A percentile compares a stretch with the other conserved stretches of the same genome.
phyloP scores from a whole-genome alignment of 1,140 invertebrate species.

The Drosophila subpulchrella region DNA sequence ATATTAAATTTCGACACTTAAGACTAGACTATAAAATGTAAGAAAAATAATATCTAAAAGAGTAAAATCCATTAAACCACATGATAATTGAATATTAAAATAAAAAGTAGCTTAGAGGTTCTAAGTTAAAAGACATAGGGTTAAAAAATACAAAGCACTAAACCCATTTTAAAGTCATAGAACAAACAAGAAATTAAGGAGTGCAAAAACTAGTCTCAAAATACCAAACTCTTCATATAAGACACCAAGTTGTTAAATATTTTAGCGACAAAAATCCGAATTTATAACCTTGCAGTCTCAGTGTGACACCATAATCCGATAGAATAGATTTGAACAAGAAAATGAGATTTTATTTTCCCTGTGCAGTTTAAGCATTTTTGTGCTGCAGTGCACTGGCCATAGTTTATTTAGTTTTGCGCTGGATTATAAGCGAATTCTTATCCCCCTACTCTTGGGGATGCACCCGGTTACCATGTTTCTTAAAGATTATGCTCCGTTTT shows the following conservation, averaged over 20 bases:
- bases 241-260: not conserved
- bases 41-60: too few species aligned
- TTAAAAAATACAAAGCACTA: too few species aligned
- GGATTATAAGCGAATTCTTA: not conserved
- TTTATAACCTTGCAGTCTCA: not conserved
- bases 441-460: not conserved
- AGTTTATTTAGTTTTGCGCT: constrained; percentile 8
- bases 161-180: too few species aligned
- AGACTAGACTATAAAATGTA: too few species aligned
- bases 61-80: too few species aligned
- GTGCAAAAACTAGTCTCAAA: too few species aligned
- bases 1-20: too few species aligned
- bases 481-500: constrained; percentile 8
- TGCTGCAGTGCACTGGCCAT: not conserved
- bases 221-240: too few species aligned
- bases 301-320: not conserved
- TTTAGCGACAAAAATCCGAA: not conserved
- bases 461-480: not conserved
- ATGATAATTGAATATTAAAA: too few species aligned
- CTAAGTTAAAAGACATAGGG: too few species aligned
- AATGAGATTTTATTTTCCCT: not conserved
- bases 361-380: not conserved
- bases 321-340: not conserved
- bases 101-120: too few species aligned
- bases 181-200: too few species aligned